Evolutionary conservation across 2,113 vertebrate genomes (phyloP).

Genomic region (Cinclus cinclus): DNA sequence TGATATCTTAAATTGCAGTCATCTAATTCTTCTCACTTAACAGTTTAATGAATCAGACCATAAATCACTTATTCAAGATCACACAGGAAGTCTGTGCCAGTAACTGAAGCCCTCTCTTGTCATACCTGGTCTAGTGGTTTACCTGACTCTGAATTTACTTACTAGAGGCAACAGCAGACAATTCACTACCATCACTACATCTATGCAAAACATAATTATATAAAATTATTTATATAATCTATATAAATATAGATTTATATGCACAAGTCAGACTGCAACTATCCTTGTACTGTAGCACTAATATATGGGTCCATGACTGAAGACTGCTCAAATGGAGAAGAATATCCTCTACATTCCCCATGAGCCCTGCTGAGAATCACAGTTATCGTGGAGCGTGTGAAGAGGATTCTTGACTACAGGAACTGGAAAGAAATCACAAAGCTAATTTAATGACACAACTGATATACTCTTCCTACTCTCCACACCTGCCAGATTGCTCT

Average conservation of each 20-base stretch:
- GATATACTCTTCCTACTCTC: not conserved
- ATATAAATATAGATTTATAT: too few relatives aligned
- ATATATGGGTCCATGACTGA: not conserved
- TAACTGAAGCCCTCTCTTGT: not conserved
- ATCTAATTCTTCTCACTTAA: not conserved
- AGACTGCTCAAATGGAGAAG: not conserved
- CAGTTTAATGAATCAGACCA: not conserved
- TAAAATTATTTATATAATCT: too few relatives aligned
- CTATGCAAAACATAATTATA: not conserved
- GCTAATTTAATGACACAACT: not conserved
- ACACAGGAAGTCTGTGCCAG: not conserved
- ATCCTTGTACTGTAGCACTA: not conserved
- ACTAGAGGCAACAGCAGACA: not conserved
- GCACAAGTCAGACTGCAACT: not conserved
- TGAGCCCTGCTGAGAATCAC: not conserved
- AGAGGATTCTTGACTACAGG: not conserved
- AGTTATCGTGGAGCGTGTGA: not conserved
- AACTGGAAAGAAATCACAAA: not conserved
- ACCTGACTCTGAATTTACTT: not conserved
- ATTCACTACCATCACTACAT: not conserved
- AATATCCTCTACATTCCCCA: not conserved
- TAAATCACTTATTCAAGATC: not conserved
- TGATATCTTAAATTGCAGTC: not conserved
- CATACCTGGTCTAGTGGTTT: not conserved
- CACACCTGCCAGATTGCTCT: not conserved